These are phyloP conservation scores for Trididemnum miniatum DNA, from an alignment of 23 tunicate genomes.

Conservation along the genomic window DNA sequence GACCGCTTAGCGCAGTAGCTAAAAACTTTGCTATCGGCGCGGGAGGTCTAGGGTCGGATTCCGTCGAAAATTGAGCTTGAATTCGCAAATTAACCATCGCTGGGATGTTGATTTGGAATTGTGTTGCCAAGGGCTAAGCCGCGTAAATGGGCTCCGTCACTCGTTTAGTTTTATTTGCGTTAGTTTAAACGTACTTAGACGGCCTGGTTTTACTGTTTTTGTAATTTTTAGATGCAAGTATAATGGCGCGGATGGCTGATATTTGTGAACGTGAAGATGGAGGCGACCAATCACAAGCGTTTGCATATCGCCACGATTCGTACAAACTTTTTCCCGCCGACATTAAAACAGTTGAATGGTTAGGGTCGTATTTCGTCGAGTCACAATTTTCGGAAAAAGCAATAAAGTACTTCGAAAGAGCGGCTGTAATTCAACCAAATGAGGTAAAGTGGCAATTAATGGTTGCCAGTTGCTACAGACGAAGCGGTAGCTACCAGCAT, in stretches of 20 bases:
- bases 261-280: constrained; percentile 82
- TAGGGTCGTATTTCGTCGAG: constrained; percentile 89
- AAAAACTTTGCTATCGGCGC: too few species aligned
- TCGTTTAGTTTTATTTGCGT: too few species aligned
- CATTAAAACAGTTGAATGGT: constrained; percentile 92
- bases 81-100: too few species aligned
- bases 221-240: constrained; percentile 71
- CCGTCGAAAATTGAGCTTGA: too few species aligned
- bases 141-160: too few species aligned
- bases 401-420: constrained; percentile 76
- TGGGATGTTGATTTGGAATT: too few species aligned
- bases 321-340: constrained; percentile 95
- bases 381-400: constrained; percentile 97
- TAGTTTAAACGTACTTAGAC: too few species aligned
- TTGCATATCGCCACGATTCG: constrained; percentile 86
- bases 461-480: constrained; percentile 94
- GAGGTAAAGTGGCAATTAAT: constrained; percentile 97
- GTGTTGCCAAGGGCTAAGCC: too few species aligned
- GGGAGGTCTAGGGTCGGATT: too few species aligned
- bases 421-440: constrained; percentile 96
- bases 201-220: too few species aligned
- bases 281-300: constrained; percentile 93
- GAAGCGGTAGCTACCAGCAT: constrained; percentile 90
- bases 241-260: constrained; percentile 75
- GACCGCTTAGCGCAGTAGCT: too few species aligned